Evolutionary conservation across 1,140 invertebrate species (phyloP).

Genomic region (Brachionus rubens): DNA sequence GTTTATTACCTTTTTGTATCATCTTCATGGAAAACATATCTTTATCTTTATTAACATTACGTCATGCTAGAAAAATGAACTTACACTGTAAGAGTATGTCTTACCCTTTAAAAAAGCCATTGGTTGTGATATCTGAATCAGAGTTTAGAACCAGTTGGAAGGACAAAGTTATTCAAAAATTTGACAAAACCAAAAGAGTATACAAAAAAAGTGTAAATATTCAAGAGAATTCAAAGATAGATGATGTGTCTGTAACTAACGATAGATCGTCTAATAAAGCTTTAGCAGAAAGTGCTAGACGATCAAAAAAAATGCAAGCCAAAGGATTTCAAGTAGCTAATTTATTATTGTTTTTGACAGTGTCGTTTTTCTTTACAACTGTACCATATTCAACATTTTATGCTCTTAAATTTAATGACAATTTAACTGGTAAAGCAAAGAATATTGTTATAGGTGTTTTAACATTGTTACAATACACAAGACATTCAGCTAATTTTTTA

Average conservation of each 20-base stretch:
- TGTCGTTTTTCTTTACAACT: slow-evolving; percentile 42
- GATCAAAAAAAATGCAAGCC: background rate
- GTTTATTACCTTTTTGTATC: slow-evolving; percentile 30
- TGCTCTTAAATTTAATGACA: background rate
- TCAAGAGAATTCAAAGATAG: background rate
- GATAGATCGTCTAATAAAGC: background rate
- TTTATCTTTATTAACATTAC: background rate
- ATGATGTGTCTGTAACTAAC: background rate
- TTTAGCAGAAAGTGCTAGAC: background rate
- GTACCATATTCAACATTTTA: slow-evolving; percentile 43
- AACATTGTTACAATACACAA: background rate
- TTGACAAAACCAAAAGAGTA: slow-evolving; percentile 11
- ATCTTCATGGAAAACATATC: slow-evolving; percentile 35
- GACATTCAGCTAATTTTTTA: slow-evolving; percentile 44
- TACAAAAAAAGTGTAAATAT: background rate
- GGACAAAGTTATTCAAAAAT: background rate
- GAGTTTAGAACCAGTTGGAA: background rate
- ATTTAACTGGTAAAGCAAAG: background rate
- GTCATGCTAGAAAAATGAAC: slow-evolving; percentile 11
- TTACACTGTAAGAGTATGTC: background rate
- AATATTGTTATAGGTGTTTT: slow-evolving; percentile 13
- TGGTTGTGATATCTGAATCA: background rate
- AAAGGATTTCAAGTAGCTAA: slow-evolving; percentile 37
- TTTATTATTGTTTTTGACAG: slow-evolving; percentile 27
- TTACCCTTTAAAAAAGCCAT: background rate